Conservation (phyloP, 2,113 vertebrate genomes). For the Podarcis raffonei region DNA sequence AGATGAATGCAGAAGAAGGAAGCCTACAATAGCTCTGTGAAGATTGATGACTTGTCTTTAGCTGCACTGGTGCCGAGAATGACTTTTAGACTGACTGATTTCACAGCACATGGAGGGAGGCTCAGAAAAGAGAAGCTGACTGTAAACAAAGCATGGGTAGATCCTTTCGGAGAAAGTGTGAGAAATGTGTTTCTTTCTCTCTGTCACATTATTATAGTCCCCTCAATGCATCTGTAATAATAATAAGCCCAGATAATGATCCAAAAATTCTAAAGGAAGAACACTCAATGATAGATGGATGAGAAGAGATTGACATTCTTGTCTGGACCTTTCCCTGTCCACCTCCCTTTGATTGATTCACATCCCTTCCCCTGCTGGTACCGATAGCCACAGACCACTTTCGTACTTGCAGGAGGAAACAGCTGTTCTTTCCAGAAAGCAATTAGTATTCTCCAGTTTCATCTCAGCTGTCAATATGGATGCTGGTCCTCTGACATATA, state of each 20-base stretch:
- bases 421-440: neutral
- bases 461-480: too few species aligned
- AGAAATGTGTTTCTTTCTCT: constrained; percentile 53
- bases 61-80: constrained; percentile 43
- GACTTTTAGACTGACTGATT: constrained; percentile 63
- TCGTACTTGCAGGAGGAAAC: neutral
- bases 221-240: neutral
- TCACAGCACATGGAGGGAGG: constrained; percentile 7
- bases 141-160: constrained; percentile 51
- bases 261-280: neutral
- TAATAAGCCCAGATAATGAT: neutral
- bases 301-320: neutral
- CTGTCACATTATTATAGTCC: constrained; percentile 36
- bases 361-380: neutral
- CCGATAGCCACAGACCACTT: neutral
- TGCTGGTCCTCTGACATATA: too few species aligned
- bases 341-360: neutral
- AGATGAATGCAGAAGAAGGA: constrained; percentile 40
- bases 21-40: constrained; percentile 45
- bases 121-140: constrained; percentile 6
- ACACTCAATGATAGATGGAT: neutral
- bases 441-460: neutral
- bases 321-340: neutral
- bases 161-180: constrained; percentile 49
- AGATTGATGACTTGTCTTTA: constrained; percentile 59